Base-by-base conservation (phyloP, 2,113 vertebrate species). In the Rhegmatorhina hoffmannsi region DNA sequence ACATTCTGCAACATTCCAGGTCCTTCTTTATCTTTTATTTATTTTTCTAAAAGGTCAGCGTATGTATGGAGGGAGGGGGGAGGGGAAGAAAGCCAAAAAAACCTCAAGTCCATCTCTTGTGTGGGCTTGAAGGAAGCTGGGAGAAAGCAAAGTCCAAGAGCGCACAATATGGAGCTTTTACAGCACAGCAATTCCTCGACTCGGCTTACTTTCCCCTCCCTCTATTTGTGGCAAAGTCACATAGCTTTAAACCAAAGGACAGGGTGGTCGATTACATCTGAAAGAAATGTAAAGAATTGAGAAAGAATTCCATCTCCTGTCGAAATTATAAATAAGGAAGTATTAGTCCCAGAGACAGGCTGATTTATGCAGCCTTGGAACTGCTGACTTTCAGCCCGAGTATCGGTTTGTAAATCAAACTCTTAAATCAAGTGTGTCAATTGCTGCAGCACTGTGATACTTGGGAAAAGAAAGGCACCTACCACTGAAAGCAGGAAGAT, bases 21-120 rank as follows among this genome's bases (percentile, higher is more conserved):
- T 97, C 98, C 98, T 97, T 97, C 97, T 98, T 99, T 98, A 98
- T 99, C 98, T 98, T 97, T 97, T 98, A 98, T 98, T 98, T 98
- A 98, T 98, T 98, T 98, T 98, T 98, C 94, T 98, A 98, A 97
- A 97, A 97, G 88, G 95, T 97, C 97, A 97, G 95, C 53, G 11
- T 80, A 95, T 96, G 93, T 96, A 72, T 68, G 90, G 94, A 90
- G 94, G 93, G 74, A 76, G 90, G 76, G 94, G 82, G 96, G 92
- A 82, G 90, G 93, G 95, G 89, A 89, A 95, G 87, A 92, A 96
- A 95, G 95, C 90, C 94, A 97, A 96, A 95, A 90, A 97, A 96
- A 80, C 92, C 94, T 78, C 97, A 97, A 97, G 95, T 90, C 96
- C 91, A 94, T 97, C 92, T 97, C 96, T 97, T 96, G 95, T 97